These are phyloP conservation scores for Chaenocephalus aceratus DNA, from an alignment of 2,113 vertebrate genomes.

Conservation along the genomic window DNA sequence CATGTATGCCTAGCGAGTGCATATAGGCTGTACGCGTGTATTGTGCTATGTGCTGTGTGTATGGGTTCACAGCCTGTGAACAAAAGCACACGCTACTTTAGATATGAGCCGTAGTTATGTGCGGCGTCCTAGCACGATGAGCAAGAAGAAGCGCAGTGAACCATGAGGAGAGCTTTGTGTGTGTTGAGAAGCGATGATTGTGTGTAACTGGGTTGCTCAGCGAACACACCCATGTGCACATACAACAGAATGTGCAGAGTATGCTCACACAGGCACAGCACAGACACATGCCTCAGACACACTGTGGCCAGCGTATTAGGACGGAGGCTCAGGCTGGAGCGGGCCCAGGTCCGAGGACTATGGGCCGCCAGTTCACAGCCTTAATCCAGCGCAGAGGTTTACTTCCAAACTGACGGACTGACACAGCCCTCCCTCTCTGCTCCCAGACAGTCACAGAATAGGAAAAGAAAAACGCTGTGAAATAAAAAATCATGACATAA, in stretches of 20 bases:
- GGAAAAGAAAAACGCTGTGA: not conserved
- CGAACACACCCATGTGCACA: not conserved
- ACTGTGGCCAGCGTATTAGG: not conserved
- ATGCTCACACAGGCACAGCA: not conserved
- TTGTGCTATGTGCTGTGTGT: not conserved
- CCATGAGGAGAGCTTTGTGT: slow-evolving; percentile 15
- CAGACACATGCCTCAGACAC: slow-evolving; percentile 2
- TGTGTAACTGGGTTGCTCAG: slow-evolving; percentile 33
- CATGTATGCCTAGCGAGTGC: slow-evolving; percentile 3
- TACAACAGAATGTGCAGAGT: slow-evolving; percentile 14
- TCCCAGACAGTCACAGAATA: not conserved
- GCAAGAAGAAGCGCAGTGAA: slow-evolving; percentile 37
- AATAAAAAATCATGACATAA: not conserved
- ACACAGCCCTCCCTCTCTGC: slow-evolving; percentile 18
- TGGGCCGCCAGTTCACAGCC: slow-evolving; percentile 24
- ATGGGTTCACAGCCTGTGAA: too few species aligned
- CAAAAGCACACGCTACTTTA: not conserved
- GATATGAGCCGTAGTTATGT: slow-evolving; percentile 12
- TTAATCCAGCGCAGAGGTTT: slow-evolving; percentile 53
- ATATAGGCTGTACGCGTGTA: slow-evolving; percentile 18
- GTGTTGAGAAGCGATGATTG: not conserved
- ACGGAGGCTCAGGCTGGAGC: slow-evolving; percentile 35
- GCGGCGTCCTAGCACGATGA: slow-evolving; percentile 40
- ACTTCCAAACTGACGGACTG: slow-evolving; percentile 35
- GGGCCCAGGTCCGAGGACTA: slow-evolving; percentile 42